Percentiles rank a stretch among this genome's conserved stretches.
phyloP scores from a whole-genome alignment of 2,888 invertebrate species.

The Prenolepis imparis region DNA sequence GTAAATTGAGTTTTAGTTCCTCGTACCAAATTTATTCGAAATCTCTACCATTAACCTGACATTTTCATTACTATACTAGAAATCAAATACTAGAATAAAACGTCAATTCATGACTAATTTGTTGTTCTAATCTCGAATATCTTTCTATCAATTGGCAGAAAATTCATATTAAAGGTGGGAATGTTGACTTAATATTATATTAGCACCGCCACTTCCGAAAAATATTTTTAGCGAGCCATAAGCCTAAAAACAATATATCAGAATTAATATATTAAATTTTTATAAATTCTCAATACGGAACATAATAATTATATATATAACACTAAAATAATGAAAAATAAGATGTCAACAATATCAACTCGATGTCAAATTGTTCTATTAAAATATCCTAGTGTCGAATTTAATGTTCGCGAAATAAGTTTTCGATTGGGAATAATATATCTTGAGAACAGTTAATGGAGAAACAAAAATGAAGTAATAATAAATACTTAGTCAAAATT shows the following conservation, averaged over 20 bases:
- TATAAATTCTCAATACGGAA: not conserved
- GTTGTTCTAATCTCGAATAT: not conserved
- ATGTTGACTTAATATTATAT: not conserved
- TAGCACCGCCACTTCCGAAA: not conserved
- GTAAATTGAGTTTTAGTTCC: constrained; percentile 20
- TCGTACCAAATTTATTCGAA: not conserved
- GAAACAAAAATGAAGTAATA: no score
- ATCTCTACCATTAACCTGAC: not conserved
- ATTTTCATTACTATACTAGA: not conserved
- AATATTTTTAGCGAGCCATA: not conserved
- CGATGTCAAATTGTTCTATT: no score
- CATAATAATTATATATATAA: no score
- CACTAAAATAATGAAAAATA: no score
- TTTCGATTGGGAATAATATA: no score
- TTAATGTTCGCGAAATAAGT: no score
- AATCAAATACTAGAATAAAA: not conserved
- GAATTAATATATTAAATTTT: not conserved
- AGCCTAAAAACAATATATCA: not conserved
- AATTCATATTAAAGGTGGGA: not conserved
- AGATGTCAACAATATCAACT: no score
- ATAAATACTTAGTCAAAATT: no score
- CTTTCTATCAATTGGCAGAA: not conserved
- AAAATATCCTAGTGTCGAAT: no score
- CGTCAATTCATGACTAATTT: no score
- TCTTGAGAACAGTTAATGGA: no score